Base-by-base conservation (phyloP, 2,797 vertebrate species). In the Poeciliopsis infans region DNA sequence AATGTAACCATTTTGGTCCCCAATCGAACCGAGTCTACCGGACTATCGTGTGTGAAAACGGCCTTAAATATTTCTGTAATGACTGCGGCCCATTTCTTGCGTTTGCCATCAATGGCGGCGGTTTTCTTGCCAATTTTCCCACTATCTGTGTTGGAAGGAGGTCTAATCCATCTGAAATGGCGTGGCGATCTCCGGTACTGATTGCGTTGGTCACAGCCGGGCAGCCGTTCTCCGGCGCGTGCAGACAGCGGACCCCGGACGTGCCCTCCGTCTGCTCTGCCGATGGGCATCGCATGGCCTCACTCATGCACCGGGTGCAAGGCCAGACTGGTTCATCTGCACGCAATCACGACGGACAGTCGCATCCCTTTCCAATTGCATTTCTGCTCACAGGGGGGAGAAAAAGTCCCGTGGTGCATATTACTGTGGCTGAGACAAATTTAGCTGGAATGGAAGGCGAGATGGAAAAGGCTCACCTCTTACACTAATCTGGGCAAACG, bases 361-460 rank as follows among this genome's bases (percentile, higher is more conserved):
- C 77, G 76, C 89, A 86, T 93, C 90, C 88, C 92, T 86, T 90
- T 91, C 89, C 91, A 88, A 93, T 88, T 83, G 91, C 86, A 83
- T 92, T 91, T 89, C 87, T 75, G 64, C 90, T 91, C 83, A 68
- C 71, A 68, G n/a, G 70, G 79, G 73, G 31, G 72, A 76, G 46
- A 33, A 39, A 57, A 87, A 85, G 66, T 87, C 88, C 85, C 78
- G 18, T 39, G 84, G 87, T 89, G 90, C 92, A 89, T 92, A 89
- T 92, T 90, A 91, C 87, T 86, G 85, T 89, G 89, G 88, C 87
- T 77, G 86, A 93, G 92, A 91, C 85, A 91, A 90, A 93, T 92
- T 89, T 90, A 86, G 86, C 76, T 47, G 86, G 84, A 91, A 93
- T 93, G 88, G 88, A 90, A 91, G 85, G 77, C 76, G 87, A 91